Base-by-base conservation (phyloP, 2,888 invertebrate genomes). In the Lithophane ornitopus region DNA sequence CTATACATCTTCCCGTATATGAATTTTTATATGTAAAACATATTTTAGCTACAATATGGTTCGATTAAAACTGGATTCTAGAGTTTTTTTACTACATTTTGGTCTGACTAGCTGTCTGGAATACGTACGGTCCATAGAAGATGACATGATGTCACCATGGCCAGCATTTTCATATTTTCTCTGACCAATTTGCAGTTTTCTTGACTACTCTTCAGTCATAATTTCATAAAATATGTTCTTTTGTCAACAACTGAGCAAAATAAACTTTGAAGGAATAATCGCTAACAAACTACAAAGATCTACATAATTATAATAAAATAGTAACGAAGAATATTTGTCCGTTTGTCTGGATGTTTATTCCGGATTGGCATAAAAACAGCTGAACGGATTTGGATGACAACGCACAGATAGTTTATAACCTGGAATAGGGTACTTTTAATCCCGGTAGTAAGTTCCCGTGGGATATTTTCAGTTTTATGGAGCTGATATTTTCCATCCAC, bases 11-110 rank as follows among this genome's bases (percentile, higher is more conserved):
- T 59, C 9, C 16, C 26, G 44, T 66, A 54, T 61, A 52, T 54
- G 63, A 66, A 28, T 46, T 73, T 11, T 62, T 68, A 41, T 28
- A 8, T 28, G 28, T 12, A n/a, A 58, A 58, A 66, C 46, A 49
- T 61, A 16, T n/a, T n/a, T 16, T 22, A 16, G 22, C 0, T 0
- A 62, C 34, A 73, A 63, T 34, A 14, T 0, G 3, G 7, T 67
- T 62, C n/a, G 11, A 73, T 26, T 16, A 28, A 28, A 49, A 59
- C 8, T 3, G 6, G 22, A 7, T 34, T 34, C 34, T 34, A 4
- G 34, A 34, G 6, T 34, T 6, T 34, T 34, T 34, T 34, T 34
- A 34, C 34, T 34, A 34, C 34, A 34, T 34, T 6, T 6, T 58
- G 44, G 7, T 46, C 19, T 26, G 22, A 14, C n/a, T 34, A 6